Base-by-base conservation (phyloP, 2,113 vertebrate species). In the Zosterops lateralis region DNA sequence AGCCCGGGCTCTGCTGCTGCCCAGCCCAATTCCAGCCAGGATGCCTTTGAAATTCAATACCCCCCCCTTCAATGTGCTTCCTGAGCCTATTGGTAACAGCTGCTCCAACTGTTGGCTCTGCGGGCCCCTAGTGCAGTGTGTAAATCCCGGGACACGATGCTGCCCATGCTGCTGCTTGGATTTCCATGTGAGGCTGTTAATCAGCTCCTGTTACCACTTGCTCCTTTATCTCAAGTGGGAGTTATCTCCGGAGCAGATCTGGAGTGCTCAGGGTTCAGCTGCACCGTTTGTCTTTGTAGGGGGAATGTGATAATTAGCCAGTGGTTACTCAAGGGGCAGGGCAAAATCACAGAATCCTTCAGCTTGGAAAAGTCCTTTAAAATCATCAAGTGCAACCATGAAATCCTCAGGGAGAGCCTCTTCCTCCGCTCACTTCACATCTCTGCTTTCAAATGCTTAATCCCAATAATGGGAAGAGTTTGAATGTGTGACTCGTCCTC, bases 21-120 rank as follows among this genome's bases (percentile, higher is more conserved):
- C 66, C 82, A 32, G 58, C 75, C 58, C 62, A 1, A 0, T 15
- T 6, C 6, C 62, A 57, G 28, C 58, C 78, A 10, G 65, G 24
- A 34, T 32, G n/a, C 71, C 57, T 72, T 44, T 72, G 92, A 64
- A 78, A 79, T 60, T 1, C 20, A 22, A 31, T 14, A 1, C 15
- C 1, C 6, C 1, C 6, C 10, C 31, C 54, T 9, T 11, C 3
- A 12, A 3, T 3, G 51, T 5, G 36, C 67, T 72, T 12, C 22
- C 2, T 38, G 32, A 9, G 2, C 25, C 89, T n/a, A 64, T 2
- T 24, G 66, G 2, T 21, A 13, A 0, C 91, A 87, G 83, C 89
- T 76, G 91, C 26, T 67, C n/a, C 9, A 2, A 2, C 32, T 12
- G 0, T 1, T 1, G 26, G 31, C 0, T 28, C 9, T 5, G 70